Conservation (phyloP, 2,888 invertebrate species). For the Nymphalis c-album region DNA sequence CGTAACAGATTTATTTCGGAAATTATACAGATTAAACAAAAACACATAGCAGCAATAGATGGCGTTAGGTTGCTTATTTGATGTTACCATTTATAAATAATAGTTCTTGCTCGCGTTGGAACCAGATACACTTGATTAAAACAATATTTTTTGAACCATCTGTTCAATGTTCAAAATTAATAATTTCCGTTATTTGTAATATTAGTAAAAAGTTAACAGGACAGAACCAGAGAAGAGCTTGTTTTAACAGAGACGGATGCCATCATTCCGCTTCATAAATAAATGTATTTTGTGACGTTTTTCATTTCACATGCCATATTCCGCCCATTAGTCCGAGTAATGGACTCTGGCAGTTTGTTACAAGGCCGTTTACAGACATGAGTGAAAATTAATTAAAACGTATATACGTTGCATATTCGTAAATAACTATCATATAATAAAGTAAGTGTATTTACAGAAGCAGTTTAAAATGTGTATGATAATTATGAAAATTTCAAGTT, state of each 20-base stretch:
- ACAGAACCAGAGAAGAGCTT: neutral
- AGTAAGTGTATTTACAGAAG: too few relatives aligned
- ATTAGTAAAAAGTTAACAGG: neutral
- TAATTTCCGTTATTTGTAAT: too few relatives aligned
- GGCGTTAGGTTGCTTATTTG: too few relatives aligned
- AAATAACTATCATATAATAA: neutral
- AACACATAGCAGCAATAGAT: too few relatives aligned
- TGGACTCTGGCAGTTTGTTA: slow-evolving; percentile 36
- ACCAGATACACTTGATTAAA: too few relatives aligned
- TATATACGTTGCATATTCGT: neutral
- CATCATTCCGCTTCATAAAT: slow-evolving; percentile 30
- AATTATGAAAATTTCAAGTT: too few relatives aligned
- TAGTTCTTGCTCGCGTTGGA: too few relatives aligned
- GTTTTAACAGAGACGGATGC: slow-evolving; percentile 16
- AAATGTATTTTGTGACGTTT: slow-evolving; percentile 30
- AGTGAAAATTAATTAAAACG: neutral
- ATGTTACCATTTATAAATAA: too few relatives aligned
- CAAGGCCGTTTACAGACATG: slow-evolving; percentile 19
- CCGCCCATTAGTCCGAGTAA: slow-evolving; percentile 46
- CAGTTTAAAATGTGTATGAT: too few relatives aligned
- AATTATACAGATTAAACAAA: too few relatives aligned
- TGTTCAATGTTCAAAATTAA: neutral
- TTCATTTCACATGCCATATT: slow-evolving; percentile 31
- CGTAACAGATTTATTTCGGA: too few relatives aligned
- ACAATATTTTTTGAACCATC: too few relatives aligned